Percentiles rank a stretch among this genome's conserved stretches.
phyloP scores from a whole-genome alignment of 2,888 invertebrate genomes.

The Cylindroiulus punctatus region DNA sequence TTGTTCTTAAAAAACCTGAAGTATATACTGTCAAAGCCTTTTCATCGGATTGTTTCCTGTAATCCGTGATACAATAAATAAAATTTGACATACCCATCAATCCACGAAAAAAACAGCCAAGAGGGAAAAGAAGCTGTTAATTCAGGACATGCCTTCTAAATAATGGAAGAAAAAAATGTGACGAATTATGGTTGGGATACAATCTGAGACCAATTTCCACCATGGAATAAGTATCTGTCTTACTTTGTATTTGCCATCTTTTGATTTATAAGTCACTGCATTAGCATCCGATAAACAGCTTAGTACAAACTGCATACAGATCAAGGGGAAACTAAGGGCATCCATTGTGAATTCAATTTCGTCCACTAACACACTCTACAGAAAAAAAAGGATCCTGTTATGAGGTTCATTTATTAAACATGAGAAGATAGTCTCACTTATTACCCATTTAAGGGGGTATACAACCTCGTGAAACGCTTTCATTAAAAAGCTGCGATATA shows the following conservation, averaged over 20 bases:
- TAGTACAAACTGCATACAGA: conserved; percentile 53
- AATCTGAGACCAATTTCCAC: background rate
- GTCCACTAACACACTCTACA: conserved; percentile 46
- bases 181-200: background rate
- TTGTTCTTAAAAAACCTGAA: too few relatives aligned
- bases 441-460: conserved; percentile 17
- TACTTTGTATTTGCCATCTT: conserved; percentile 23
- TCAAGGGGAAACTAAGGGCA: conserved; percentile 50
- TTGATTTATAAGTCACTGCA: conserved; percentile 47
- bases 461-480: conserved; percentile 69
- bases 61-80: background rate
- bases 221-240: background rate
- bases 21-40: background rate
- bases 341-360: conserved; percentile 51
- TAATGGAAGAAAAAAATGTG: conserved; percentile 56
- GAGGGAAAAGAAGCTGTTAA: conserved; percentile 85
- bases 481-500: conserved; percentile 69
- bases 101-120: conserved; percentile 89
- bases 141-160: conserved; percentile 89
- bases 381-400: conserved; percentile 17
- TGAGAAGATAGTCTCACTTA: background rate
- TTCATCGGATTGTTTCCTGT: background rate
- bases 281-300: conserved; percentile 53
- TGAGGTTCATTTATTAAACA: conserved; percentile 15
- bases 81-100: conserved; percentile 72